These are phyloP conservation scores for Spermophilus dauricus DNA, from an alignment of 2,113 vertebrate genomes.

Conservation along the genomic window DNA sequence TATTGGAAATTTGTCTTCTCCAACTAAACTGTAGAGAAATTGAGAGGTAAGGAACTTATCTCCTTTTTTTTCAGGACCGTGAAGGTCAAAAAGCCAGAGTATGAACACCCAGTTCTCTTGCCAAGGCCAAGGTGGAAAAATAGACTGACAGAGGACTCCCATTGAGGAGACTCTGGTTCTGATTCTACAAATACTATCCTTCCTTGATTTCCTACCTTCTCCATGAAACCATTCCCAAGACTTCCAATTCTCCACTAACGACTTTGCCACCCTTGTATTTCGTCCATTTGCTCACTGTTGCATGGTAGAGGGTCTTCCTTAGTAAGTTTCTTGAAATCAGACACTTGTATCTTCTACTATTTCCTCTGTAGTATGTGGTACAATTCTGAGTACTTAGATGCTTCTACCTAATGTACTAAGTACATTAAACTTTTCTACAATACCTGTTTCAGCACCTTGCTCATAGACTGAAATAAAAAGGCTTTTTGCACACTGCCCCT, in stretches of 20 bases:
- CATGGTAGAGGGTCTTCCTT: neutral
- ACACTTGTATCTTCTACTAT: neutral
- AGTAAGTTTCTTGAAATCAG: neutral
- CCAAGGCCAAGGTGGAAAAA: neutral
- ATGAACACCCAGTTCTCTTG: neutral
- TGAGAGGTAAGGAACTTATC: neutral
- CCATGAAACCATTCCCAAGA: neutral
- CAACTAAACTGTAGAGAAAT: neutral
- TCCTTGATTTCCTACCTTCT: neutral
- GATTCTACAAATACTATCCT: neutral
- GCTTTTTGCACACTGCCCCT: neutral
- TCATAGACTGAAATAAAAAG: neutral
- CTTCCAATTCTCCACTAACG: neutral
- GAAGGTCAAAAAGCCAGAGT: neutral
- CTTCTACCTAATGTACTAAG: neutral
- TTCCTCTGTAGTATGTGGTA: neutral
- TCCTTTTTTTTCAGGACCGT: rapidly evolving
- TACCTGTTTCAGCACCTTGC: constrained; percentile 2
- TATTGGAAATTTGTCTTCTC: neutral
- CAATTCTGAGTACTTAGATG: neutral
- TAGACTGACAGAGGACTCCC: neutral
- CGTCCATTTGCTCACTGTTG: neutral
- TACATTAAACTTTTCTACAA: neutral
- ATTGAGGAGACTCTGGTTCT: too few relatives aligned
- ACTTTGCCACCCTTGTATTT: neutral